Evolutionary conservation across 2,113 vertebrate genomes (phyloP), one percentile per base, ranked within the genome.

Genomic region (Urocolius indicus): DNA sequence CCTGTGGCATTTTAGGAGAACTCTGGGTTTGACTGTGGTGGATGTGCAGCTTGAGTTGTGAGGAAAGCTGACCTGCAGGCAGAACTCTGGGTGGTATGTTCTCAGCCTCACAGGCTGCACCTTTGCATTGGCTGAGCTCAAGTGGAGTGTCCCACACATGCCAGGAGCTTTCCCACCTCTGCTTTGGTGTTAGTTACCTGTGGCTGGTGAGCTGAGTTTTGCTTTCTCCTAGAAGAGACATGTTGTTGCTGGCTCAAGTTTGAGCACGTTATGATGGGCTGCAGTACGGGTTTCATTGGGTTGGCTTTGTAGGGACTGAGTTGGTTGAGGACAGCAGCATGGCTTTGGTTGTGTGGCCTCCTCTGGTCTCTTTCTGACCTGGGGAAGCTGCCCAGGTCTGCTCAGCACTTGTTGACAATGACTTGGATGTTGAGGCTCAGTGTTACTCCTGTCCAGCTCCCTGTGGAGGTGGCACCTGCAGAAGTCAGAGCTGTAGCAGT

Each of bases 1-100:
- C 0, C 6, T 0, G 0, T 6, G 20, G 74, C 5, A 0, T 58
- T 91, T 67, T 10, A 18, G 68, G 77, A 92, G 52, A 19, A n/a
- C 55, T 74, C 43, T 66, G 77, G 52, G 59, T 59, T 48, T 91
- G 32, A 43, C 69, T 58, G 32, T 58, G 32, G 63, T 68, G 32
- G n/a, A n/a, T n/a, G 77, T 72, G 62, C n/a, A 76, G 58, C 45
- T 89, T 52, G 38, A 41, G 38, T 41, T 41, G 38, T 87, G 68
- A 57, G 82, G 63, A 61, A 63, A 66, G 49, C 15, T 1, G 67
- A n/a, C 59, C 45, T 15, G 18, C 62, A 88, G 49, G 18, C 58
- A 93, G 54, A 76, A 38, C 72, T 41, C 21, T 12, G 34, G 23
- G 36, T 5, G 1, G 9, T 38, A 23, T 26, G 10, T 58, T 69